Conservation (phyloP, 2,113 vertebrate genomes). For the Ginglymostoma cirratum region DNA sequence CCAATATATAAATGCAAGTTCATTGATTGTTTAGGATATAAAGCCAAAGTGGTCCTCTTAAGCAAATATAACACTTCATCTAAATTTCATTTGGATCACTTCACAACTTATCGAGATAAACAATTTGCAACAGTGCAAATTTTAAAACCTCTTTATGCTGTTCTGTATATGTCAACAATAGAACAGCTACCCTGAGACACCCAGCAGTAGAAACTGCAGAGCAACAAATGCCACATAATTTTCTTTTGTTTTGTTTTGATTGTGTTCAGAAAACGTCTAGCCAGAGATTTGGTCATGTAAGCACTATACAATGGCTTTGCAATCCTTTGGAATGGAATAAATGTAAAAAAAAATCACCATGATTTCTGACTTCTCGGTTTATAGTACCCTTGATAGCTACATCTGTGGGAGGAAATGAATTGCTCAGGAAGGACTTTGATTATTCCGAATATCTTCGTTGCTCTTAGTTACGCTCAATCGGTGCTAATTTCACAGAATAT, state of each 20-base stretch:
- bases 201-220: not conserved
- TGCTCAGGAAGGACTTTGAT: slow-evolving; percentile 2
- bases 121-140: not conserved
- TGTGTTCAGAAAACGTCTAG: not conserved
- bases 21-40: not conserved
- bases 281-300: not conserved
- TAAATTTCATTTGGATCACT: not conserved
- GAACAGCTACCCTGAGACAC: not conserved
- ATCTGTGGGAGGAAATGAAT: not conserved
- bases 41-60: not conserved
- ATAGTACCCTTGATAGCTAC: not conserved
- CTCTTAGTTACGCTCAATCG: slow-evolving; percentile 1
- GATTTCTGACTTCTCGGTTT: not conserved
- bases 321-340: not conserved
- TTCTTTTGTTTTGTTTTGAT: not conserved
- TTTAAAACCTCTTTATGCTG: not conserved
- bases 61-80: not conserved
- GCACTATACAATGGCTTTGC: not conserved
- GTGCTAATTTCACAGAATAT: not conserved
- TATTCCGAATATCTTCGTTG: not conserved
- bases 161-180: not conserved
- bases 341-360: slow-evolving; percentile 18
- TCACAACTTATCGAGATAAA: not conserved
- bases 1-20: not conserved
- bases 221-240: not conserved